Evolutionary conservation across 1,140 invertebrate genomes (phyloP).

Genomic region (Metopolophium dirhodum): DNA sequence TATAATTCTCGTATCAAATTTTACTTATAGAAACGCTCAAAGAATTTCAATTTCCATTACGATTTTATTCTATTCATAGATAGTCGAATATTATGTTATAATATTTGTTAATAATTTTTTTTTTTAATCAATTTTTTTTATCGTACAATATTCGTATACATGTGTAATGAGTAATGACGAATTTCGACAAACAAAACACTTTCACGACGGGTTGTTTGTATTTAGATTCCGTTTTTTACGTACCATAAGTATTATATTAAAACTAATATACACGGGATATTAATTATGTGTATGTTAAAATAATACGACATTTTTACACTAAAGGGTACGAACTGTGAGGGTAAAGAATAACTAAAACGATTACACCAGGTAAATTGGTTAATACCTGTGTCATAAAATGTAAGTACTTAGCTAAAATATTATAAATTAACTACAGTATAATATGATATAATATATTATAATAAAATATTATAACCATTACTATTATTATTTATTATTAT

Average conservation of each 20-base stretch:
- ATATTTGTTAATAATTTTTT: constrained; percentile 39
- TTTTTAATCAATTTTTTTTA: constrained; percentile 31
- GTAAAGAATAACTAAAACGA: constrained; percentile 45
- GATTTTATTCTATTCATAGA: constrained; percentile 53
- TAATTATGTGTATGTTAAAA: constrained; percentile 34
- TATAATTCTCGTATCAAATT: constrained; percentile 37
- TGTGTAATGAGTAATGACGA: constrained; percentile 48
- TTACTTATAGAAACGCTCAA: constrained; percentile 56
- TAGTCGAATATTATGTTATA: constrained; percentile 22
- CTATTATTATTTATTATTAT: background rate
- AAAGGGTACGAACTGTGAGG: constrained; percentile 54
- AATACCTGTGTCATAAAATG: constrained; percentile 47
- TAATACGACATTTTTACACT: constrained; percentile 7
- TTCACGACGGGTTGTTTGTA: constrained; percentile 44
- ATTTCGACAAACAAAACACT: constrained; percentile 35
- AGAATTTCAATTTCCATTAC: constrained; percentile 45
- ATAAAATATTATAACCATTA: background rate
- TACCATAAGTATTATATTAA: constrained; percentile 39
- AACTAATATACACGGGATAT: constrained; percentile 10
- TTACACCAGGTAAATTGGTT: constrained; percentile 34
- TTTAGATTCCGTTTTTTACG: constrained; percentile 37
- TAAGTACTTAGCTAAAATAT: constrained; percentile 13
- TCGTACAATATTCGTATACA: constrained; percentile 17
- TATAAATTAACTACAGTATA: constrained; percentile 29
- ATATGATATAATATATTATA: background rate